A percentile compares a stretch with the other conserved stretches of the same genome.
phyloP scores from a whole-genome alignment of 2,113 vertebrate genomes.

The Heptranchias perlo region DNA sequence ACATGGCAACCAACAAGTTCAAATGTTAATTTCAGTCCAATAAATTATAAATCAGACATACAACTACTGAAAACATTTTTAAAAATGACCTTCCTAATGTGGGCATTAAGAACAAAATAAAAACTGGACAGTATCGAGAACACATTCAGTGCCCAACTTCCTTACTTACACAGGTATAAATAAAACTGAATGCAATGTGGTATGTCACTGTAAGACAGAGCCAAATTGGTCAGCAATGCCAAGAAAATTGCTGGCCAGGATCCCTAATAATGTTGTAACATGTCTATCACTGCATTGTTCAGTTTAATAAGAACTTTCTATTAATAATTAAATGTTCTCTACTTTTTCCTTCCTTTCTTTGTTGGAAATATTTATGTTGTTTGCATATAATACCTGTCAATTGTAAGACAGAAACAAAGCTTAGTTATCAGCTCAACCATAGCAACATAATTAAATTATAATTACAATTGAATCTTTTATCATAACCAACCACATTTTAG shows the following conservation, averaged over 20 bases:
- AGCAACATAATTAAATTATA: neutral
- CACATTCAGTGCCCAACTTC: neutral
- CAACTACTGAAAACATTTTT: neutral
- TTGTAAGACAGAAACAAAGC: neutral
- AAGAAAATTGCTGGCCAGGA: neutral
- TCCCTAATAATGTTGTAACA: neutral
- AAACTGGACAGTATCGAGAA: neutral
- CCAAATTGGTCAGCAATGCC: neutral
- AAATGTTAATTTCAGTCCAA: neutral
- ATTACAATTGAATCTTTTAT: neutral
- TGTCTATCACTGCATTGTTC: neutral
- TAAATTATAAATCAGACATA: neutral
- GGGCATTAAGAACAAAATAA: neutral
- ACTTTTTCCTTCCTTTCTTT: neutral
- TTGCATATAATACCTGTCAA: neutral
- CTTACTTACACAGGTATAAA: neutral
- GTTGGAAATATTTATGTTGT: neutral
- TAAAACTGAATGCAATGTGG: neutral
- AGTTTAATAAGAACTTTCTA: neutral
- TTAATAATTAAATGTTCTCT: constrained; percentile 4
- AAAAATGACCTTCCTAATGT: neutral
- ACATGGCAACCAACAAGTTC: neutral
- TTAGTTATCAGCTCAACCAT: neutral
- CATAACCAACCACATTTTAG: constrained; percentile 1
- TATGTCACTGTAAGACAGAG: neutral